These are phyloP conservation scores for Pammene aurita DNA, from an alignment of 2,888 invertebrate species.

Conservation along the genomic window DNA sequence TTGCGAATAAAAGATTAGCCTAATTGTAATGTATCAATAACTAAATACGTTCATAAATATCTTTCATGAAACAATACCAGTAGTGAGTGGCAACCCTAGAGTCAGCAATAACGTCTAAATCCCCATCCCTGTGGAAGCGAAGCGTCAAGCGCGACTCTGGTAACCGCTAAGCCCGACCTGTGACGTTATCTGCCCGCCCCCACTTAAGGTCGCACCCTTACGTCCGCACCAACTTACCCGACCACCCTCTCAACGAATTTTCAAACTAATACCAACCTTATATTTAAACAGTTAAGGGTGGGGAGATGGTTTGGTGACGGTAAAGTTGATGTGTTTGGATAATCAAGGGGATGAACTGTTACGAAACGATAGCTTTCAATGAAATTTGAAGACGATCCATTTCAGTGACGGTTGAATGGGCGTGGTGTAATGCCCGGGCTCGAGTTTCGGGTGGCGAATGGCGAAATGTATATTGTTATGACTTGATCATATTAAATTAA, in stretches of 20 bases:
- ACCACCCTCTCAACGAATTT: slow-evolving; percentile 42
- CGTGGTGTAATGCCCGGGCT: slow-evolving; percentile 32
- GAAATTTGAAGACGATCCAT: slow-evolving; percentile 48
- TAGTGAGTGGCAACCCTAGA: slow-evolving; percentile 59
- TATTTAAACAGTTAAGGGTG: not conserved
- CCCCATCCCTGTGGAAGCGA: slow-evolving; percentile 72
- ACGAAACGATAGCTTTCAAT: slow-evolving; percentile 62
- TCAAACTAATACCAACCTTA: slow-evolving; percentile 34
- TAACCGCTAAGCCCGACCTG: slow-evolving; percentile 78
- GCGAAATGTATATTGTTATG: not conserved
- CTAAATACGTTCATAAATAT: too few relatives aligned
- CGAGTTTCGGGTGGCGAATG: slow-evolving; percentile 7
- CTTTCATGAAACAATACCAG: too few relatives aligned
- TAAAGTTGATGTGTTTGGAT: slow-evolving; percentile 44
- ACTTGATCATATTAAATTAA: too few relatives aligned
- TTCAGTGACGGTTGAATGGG: slow-evolving; percentile 36
- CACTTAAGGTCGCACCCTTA: slow-evolving; percentile 56
- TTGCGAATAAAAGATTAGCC: too few relatives aligned
- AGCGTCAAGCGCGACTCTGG: slow-evolving; percentile 77
- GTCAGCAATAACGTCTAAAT: slow-evolving; percentile 67
- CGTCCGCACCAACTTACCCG: slow-evolving; percentile 43
- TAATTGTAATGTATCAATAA: too few relatives aligned
- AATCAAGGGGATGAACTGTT: slow-evolving; percentile 63
- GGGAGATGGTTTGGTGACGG: not conserved
- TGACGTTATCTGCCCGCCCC: slow-evolving; percentile 70